Conservation (phyloP, 2,888 invertebrate species). For the Drosophila stalkeri region DNA sequence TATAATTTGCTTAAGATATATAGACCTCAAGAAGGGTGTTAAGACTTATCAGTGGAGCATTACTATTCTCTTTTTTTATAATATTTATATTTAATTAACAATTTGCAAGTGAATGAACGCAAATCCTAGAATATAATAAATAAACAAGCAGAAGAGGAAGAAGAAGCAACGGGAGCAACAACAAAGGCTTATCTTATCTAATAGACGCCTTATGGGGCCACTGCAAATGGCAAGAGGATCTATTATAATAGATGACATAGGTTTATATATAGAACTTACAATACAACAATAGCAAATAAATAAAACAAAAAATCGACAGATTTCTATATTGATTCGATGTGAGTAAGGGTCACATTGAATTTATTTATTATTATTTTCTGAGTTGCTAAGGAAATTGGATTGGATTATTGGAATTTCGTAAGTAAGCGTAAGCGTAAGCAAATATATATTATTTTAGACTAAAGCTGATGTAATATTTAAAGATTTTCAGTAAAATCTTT, state of each 20-base stretch:
- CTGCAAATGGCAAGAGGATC: slow-evolving; percentile 11
- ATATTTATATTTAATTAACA: slow-evolving; percentile 50
- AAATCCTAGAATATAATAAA: slow-evolving; percentile 34
- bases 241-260: neutral
- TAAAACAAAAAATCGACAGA: neutral
- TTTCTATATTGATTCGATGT: slow-evolving; percentile 4
- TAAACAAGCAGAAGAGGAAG: slow-evolving; percentile 10
- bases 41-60: slow-evolving; percentile 5
- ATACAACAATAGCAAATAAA: slow-evolving; percentile 9
- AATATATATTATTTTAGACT: neutral
- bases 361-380: too few relatives aligned
- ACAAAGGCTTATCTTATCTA: slow-evolving; percentile 44
- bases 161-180: neutral
- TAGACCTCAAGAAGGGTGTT: slow-evolving; percentile 6
- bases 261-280: slow-evolving; percentile 23
- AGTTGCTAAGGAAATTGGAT: slow-evolving; percentile 15
- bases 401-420: neutral
- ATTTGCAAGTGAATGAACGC: slow-evolving; percentile 63
- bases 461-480: neutral
- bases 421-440: neutral
- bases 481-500: neutral
- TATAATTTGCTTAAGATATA: slow-evolving; percentile 28
- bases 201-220: slow-evolving; percentile 1
- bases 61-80: slow-evolving; percentile 23
- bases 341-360: slow-evolving; percentile 30